These are phyloP conservation scores for Ammospiza nelsoni DNA, from an alignment of 2,113 vertebrate genomes.

Conservation along the genomic window DNA sequence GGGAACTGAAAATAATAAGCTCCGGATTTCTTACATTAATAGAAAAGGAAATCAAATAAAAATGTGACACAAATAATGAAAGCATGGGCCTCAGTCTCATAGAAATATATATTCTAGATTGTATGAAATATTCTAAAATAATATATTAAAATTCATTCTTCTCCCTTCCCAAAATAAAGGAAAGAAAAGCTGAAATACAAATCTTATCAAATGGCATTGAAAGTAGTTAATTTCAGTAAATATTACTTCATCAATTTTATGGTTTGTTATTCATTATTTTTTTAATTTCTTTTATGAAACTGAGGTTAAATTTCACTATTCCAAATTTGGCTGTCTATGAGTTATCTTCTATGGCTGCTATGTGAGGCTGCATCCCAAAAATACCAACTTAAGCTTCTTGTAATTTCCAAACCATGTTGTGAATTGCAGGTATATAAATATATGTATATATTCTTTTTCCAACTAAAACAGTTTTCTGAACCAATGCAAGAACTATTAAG, in stretches of 20 bases:
- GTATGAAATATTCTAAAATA: neutral
- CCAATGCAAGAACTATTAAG: neutral
- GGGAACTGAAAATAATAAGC: neutral
- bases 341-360: neutral
- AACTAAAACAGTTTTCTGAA: neutral
- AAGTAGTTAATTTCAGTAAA: neutral
- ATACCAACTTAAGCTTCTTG: neutral
- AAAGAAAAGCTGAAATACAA: neutral
- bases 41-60: neutral
- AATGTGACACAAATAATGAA: neutral
- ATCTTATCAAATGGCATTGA: neutral
- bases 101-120: neutral
- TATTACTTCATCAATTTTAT: neutral
- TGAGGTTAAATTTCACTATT: rapidly evolving
- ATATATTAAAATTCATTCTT: neutral
- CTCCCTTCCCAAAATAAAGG: neutral
- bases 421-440: neutral
- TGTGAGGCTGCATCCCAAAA: neutral
- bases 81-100: neutral
- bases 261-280: neutral
- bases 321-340: neutral
- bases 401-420: neutral
- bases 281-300: neutral
- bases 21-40: neutral
- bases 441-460: neutral